Evolutionary conservation across 2,113 vertebrate species (phyloP).

Genomic region (Centrocercus urophasianus): DNA sequence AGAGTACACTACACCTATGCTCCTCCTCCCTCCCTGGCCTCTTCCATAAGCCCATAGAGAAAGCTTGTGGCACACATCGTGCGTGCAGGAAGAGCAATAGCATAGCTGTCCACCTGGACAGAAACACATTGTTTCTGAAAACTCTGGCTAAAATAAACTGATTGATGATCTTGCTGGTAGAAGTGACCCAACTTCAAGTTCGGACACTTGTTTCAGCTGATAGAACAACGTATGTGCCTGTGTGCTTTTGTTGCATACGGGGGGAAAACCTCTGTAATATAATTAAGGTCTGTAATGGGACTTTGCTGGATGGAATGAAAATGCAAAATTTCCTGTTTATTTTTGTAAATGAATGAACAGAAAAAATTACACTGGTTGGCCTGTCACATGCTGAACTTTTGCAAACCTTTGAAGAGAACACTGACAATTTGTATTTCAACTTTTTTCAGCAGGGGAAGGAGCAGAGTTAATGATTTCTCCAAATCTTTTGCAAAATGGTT

Average conservation of each 20-base stretch:
- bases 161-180: background rate
- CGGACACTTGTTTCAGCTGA: background rate
- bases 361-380: background rate
- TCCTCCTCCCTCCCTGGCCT: background rate
- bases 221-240: background rate
- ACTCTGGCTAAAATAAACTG: background rate
- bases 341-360: background rate
- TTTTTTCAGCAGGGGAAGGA: background rate
- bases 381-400: background rate
- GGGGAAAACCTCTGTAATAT: background rate
- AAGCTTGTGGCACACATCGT: accelerated
- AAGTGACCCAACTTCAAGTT: background rate
- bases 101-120: background rate
- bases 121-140: background rate
- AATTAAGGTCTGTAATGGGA: background rate
- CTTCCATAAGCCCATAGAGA: background rate
- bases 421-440: constrained; percentile 33
- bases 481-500: constrained; percentile 53
- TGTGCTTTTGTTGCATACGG: background rate
- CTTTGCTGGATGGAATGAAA: background rate
- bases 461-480: constrained; percentile 44
- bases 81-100: background rate
- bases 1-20: background rate
- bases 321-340: background rate
- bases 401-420: constrained; percentile 3